phyloP scores from a whole-genome alignment of 2,797 vertebrate species.

The Sebastes trivittatus region DNA sequence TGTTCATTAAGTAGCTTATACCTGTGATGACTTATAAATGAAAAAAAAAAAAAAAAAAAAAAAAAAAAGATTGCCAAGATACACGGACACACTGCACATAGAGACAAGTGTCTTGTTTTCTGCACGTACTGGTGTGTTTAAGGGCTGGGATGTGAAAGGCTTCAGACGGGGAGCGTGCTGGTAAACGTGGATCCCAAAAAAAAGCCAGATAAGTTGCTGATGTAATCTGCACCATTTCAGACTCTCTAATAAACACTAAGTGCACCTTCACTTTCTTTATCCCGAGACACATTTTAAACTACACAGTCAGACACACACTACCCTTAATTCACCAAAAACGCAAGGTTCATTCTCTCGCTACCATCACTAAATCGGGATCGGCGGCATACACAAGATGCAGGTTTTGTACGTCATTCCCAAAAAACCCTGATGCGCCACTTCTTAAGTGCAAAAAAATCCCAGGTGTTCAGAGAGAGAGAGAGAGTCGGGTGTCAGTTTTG shows the following conservation, averaged over 20 bases:
- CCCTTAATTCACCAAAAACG: background rate
- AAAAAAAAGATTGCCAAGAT: constrained; percentile 25
- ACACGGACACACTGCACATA: constrained; percentile 22
- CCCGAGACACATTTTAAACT: constrained; percentile 11
- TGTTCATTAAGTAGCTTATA: constrained; percentile 13
- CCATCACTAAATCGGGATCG: constrained; percentile 3
- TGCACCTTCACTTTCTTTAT: constrained; percentile 47
- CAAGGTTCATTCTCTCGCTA: constrained; percentile 9
- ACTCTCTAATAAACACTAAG: constrained; percentile 29
- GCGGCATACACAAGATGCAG: constrained; percentile 46
- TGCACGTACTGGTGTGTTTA: constrained; percentile 15
- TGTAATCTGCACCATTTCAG: constrained; percentile 28
- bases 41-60: background rate
- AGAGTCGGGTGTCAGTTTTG: constrained; percentile 32
- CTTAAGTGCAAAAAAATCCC: constrained; percentile 63
- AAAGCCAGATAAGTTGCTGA: constrained; percentile 20
- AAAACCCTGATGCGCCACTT: constrained; percentile 70
- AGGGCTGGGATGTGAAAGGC: constrained; percentile 25
- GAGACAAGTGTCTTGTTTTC: constrained; percentile 24
- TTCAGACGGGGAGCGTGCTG: constrained; percentile 25
- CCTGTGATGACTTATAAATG: background rate
- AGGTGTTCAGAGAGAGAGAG: constrained; percentile 30
- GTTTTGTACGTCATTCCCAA: constrained; percentile 32
- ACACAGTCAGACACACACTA: background rate
- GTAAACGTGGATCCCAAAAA: constrained; percentile 17